A percentile compares a stretch with the other conserved stretches of the same genome.
phyloP scores from a whole-genome alignment of 2,888 invertebrate genomes.

The Apotomis turbidana region DNA sequence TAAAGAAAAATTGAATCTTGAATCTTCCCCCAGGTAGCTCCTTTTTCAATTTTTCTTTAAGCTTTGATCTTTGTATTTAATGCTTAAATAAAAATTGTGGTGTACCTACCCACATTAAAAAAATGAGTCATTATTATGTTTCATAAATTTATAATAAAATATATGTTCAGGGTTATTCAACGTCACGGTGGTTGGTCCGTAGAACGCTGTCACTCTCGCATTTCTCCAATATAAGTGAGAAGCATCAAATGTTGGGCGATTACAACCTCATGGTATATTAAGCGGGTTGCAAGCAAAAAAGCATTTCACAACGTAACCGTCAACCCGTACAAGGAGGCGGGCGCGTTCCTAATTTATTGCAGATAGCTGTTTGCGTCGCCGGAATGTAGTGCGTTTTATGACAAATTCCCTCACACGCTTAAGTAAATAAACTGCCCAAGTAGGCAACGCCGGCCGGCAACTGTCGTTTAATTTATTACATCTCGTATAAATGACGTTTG shows the following conservation, averaged over 20 bases:
- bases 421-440: conserved; percentile 52
- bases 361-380: conserved; percentile 41
- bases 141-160: too few relatives aligned
- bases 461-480: conserved; percentile 54
- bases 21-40: too few relatives aligned
- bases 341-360: conserved; percentile 51
- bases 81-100: too few relatives aligned
- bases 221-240: conserved; percentile 31
- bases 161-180: conserved; percentile 34
- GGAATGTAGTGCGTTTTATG: conserved; percentile 52
- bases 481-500: conserved; percentile 52
- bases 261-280: conserved; percentile 42
- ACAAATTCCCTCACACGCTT: conserved; percentile 57
- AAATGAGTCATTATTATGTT: too few relatives aligned
- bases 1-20: too few relatives aligned
- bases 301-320: conserved; percentile 53
- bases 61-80: too few relatives aligned
- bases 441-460: conserved; percentile 49
- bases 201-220: conserved; percentile 21
- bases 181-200: conserved; percentile 28
- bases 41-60: too few relatives aligned
- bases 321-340: conserved; percentile 46
- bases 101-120: too few relatives aligned
- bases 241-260: conserved; percentile 41
- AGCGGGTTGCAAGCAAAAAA: conserved; percentile 51